Evolutionary conservation across 2,888 invertebrate genomes (phyloP).

Genomic region (Ernsta delagoae): DNA sequence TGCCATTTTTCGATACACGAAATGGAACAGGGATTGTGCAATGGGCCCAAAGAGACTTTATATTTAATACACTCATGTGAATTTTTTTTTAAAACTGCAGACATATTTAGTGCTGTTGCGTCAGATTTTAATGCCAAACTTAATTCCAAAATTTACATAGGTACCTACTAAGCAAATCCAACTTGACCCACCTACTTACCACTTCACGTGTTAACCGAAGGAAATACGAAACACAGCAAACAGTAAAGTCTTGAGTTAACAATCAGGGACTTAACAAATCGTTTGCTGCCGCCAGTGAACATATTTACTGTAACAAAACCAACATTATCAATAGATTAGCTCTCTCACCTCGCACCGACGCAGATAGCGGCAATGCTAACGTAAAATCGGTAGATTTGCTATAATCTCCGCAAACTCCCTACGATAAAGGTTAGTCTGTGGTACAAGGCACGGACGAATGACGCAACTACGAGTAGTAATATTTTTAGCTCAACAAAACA

Average conservation of each 20-base stretch:
- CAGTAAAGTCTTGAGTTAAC: conserved; percentile 7
- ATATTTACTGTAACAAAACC: conserved; percentile 68
- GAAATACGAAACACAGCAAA: conserved; percentile 1
- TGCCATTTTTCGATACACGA: no score
- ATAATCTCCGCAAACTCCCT: conserved; percentile 69
- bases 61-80: no score
- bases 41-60: no score
- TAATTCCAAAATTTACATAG: no score
- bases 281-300: conserved; percentile 26
- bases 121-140: no score
- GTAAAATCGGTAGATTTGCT: conserved; percentile 69
- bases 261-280: conserved; percentile 9
- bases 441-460: conserved; percentile 30
- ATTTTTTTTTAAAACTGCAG: no score
- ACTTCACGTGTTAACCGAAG: neutral
- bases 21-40: no score
- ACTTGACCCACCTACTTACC: no score
- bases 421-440: conserved; percentile 58
- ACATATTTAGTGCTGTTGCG: no score
- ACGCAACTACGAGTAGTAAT: no score
- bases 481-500: no score
- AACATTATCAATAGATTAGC: conserved; percentile 66
- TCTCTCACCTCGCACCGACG: conserved; percentile 14
- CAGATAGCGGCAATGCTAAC: conserved; percentile 42
- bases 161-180: no score